Evolutionary conservation across 2,113 vertebrate species (phyloP).

Genomic region (Pteruthius melanotis): DNA sequence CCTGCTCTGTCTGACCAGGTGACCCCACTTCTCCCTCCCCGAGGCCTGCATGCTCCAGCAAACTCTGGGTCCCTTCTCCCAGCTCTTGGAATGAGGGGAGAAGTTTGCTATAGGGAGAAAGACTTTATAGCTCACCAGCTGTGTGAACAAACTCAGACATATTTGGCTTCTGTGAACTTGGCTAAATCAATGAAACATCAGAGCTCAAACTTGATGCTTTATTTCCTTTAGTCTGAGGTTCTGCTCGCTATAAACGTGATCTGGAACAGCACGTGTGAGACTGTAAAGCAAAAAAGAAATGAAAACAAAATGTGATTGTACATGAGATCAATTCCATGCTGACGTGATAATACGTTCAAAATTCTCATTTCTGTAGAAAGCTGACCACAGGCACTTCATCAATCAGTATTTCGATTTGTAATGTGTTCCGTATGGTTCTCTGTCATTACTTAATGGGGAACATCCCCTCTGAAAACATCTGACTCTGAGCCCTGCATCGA

Average conservation of each 20-base stretch:
- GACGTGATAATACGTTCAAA: slow-evolving; percentile 70
- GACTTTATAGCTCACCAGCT: slow-evolving; percentile 30
- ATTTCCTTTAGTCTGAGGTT: slow-evolving; percentile 28
- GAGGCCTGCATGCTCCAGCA: neutral
- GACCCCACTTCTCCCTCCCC: neutral
- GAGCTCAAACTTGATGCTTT: slow-evolving; percentile 32
- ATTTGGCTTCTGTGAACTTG: slow-evolving; percentile 32
- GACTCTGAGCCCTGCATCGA: slow-evolving; percentile 45
- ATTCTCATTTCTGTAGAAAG: slow-evolving; percentile 72
- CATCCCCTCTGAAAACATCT: slow-evolving; percentile 68
- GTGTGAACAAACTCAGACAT: slow-evolving; percentile 42
- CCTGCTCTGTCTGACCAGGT: neutral
- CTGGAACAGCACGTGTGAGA: slow-evolving; percentile 35
- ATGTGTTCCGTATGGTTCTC: slow-evolving; percentile 68
- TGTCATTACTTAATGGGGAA: slow-evolving; percentile 70
- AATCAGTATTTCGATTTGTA: slow-evolving; percentile 71
- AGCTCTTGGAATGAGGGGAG: neutral
- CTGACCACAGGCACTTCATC: slow-evolving; percentile 73
- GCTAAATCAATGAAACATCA: slow-evolving; percentile 45
- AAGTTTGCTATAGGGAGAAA: neutral
- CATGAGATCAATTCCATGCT: slow-evolving; percentile 58
- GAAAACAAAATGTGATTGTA: slow-evolving; percentile 63
- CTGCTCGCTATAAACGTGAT: slow-evolving; percentile 2
- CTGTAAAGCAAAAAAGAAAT: slow-evolving; percentile 39
- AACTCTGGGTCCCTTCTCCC: neutral